These are phyloP conservation scores for Rousettus leschenaultii DNA, from an alignment of 2,113 vertebrate genomes.

Conservation along the genomic window DNA sequence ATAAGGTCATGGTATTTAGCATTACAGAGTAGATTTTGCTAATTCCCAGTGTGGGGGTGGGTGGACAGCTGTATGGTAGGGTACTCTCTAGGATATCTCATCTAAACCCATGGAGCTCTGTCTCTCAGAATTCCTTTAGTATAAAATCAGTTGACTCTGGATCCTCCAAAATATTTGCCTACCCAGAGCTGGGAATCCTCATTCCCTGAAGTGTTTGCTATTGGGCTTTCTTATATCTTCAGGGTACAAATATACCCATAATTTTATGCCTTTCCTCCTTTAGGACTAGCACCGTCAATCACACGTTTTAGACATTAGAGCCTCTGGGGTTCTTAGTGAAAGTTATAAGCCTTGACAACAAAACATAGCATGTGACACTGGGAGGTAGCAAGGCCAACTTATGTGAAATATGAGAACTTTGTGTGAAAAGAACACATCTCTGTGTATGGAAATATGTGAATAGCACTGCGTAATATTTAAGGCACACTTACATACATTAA, in stretches of 20 bases:
- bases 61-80: not conserved
- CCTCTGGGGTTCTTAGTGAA: not conserved
- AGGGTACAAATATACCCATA: not conserved
- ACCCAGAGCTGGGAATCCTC: not conserved
- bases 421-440: constrained; percentile 7
- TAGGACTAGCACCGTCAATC: not conserved
- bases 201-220: constrained; percentile 3
- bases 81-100: not conserved
- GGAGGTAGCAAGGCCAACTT: not conserved
- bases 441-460: not conserved
- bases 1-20: not conserved
- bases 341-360: not conserved
- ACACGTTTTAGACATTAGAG: not conserved
- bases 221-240: not conserved
- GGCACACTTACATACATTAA: not conserved
- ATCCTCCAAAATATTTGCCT: not conserved
- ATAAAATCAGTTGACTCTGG: not conserved
- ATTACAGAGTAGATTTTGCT: not conserved
- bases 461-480: not conserved
- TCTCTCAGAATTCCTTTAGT: not conserved
- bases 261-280: not conserved
- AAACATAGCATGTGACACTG: not conserved
- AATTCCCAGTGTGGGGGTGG: not conserved
- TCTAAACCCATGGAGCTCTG: not conserved
- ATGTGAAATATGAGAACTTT: not conserved